Conservation (phyloP, 2,888 invertebrate genomes). For the Drosophila nr. fundita region DNA sequence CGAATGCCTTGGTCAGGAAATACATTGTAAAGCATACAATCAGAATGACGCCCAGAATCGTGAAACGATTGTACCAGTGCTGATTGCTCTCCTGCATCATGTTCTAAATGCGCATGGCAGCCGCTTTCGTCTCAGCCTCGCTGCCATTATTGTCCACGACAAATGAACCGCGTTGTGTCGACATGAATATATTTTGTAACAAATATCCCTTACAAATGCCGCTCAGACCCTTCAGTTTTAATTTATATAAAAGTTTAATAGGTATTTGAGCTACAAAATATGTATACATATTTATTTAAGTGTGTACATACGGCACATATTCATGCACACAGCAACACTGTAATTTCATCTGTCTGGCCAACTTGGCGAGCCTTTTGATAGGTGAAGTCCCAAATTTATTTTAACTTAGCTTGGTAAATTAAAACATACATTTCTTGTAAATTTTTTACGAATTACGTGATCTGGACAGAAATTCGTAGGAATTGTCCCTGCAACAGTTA, state of each 20-base stretch:
- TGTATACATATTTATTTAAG: not conserved
- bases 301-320: not conserved
- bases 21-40: constrained; percentile 59
- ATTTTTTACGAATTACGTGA: constrained; percentile 2
- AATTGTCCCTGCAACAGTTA: not conserved
- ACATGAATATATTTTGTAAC: not conserved
- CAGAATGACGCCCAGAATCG: constrained; percentile 76
- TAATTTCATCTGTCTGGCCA: not conserved
- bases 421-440: not conserved
- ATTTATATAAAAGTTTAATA: too few species aligned
- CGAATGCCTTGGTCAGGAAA: constrained; percentile 67
- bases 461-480: constrained; percentile 12
- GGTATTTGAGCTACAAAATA: too few species aligned
- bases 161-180: constrained; percentile 26
- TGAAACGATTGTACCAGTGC: constrained; percentile 88
- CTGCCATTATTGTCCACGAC: constrained; percentile 92
- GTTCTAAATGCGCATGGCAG: constrained; percentile 87
- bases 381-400: constrained; percentile 31
- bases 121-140: constrained; percentile 87
- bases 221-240: not conserved
- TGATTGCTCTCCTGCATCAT: constrained; percentile 88
- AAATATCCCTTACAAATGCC: not conserved
- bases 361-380: constrained; percentile 21
- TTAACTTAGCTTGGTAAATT: not conserved
- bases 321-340: constrained; percentile 1